Percentiles rank a stretch among this genome's conserved stretches.
Evolutionary conservation across 1,140 invertebrate genomes (phyloP).

Genomic region (Globodera ellingtonae): DNA sequence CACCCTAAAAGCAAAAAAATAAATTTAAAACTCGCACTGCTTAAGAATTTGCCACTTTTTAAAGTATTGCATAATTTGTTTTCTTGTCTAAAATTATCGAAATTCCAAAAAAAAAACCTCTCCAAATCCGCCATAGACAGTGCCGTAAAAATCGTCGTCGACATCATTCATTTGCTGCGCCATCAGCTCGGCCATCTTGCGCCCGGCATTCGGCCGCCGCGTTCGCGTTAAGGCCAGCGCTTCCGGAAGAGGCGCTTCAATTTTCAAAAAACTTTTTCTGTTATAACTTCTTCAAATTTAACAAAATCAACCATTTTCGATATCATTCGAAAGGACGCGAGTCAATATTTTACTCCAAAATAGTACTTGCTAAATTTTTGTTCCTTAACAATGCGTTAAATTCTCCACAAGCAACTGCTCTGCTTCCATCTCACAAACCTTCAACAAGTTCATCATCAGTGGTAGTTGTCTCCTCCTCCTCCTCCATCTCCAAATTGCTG

Average conservation of each 20-base stretch:
- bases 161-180: constrained; percentile 15
- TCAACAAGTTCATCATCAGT: background rate
- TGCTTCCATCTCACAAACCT: too few relatives aligned
- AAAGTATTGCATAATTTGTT: too few relatives aligned
- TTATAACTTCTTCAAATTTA: too few relatives aligned
- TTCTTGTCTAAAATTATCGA: too few relatives aligned
- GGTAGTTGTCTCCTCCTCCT: constrained; percentile 29
- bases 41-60: background rate
- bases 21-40: too few relatives aligned
- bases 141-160: constrained; percentile 53
- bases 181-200: constrained; percentile 49
- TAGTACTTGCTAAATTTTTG: too few relatives aligned
- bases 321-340: too few relatives aligned
- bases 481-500: constrained; percentile 10
- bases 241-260: constrained; percentile 11
- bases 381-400: too few relatives aligned
- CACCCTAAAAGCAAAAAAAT: constrained; percentile 45
- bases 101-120: constrained; percentile 43
- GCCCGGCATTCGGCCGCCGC: constrained; percentile 47
- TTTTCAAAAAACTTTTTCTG: too few relatives aligned
- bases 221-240: constrained; percentile 43
- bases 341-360: too few relatives aligned
- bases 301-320: too few relatives aligned
- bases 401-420: too few relatives aligned
- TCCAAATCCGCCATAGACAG: constrained; percentile 51